Evolutionary conservation across 2,797 vertebrate genomes (phyloP).

Genomic region (Ataeniobius toweri): DNA sequence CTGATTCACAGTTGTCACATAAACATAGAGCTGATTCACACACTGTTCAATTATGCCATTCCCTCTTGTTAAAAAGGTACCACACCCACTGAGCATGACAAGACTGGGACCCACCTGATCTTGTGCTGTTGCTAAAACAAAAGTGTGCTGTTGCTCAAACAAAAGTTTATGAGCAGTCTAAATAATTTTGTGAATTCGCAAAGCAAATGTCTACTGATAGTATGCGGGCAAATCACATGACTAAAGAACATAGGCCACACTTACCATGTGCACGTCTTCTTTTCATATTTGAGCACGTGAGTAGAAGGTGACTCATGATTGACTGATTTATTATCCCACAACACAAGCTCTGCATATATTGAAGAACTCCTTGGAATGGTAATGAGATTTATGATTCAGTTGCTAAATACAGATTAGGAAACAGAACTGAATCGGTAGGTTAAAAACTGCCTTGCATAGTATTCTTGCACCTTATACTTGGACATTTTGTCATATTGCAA

Average conservation of each 20-base stretch:
- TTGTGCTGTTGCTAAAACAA: constrained; percentile 30
- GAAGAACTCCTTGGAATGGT: constrained; percentile 12
- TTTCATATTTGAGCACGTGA: constrained; percentile 10
- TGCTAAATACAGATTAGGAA: constrained; percentile 36
- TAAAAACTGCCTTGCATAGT: neutral
- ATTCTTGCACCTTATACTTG: neutral
- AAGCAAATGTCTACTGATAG: neutral
- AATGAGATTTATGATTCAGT: constrained; percentile 27
- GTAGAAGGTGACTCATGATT: constrained; percentile 4
- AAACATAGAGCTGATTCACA: constrained; percentile 66
- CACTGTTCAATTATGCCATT: constrained; percentile 66
- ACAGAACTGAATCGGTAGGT: constrained; percentile 20
- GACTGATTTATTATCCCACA: constrained; percentile 5
- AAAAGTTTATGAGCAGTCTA: constrained; percentile 13
- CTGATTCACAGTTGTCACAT: constrained; percentile 70
- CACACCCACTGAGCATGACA: constrained; percentile 44
- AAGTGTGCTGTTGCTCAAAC: constrained; percentile 26
- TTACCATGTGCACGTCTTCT: neutral
- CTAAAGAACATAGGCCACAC: neutral
- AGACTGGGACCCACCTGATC: constrained; percentile 23
- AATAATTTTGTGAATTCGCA: constrained; percentile 7
- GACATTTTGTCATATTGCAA: no score
- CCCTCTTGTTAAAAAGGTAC: constrained; percentile 58
- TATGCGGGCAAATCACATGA: constrained; percentile 2
- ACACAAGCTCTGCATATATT: constrained; percentile 29